Base-by-base conservation (phyloP, 2,888 invertebrate genomes). In the Pedicia rivosa region DNA sequence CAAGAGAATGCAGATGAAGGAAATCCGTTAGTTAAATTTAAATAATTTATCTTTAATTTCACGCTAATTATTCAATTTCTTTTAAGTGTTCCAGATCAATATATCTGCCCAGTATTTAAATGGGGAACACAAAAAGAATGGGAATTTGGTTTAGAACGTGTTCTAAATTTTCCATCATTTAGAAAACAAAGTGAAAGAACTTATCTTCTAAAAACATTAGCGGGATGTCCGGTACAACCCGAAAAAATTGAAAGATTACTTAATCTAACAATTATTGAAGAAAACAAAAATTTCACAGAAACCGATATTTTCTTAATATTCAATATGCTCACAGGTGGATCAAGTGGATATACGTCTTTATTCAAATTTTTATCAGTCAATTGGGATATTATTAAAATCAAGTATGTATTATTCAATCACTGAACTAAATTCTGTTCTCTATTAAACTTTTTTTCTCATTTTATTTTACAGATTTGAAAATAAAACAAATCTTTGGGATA, bases 51-150 rank as follows among this genome's bases (percentile, higher is more conserved):
- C 3, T 22, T 13, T 25, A 37, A 35, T 24, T 36, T 30, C 17
- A 16, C 28, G 29, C 39, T 22, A 7, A 22, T 40, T 16, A 8
- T 7, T 4, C 31, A 5, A 31, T 13, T 12, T 37, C 3, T 29
- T 38, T 44, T 0, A 54, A 84, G 84, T 5, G 72, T 82, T 34
- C 68, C 78, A 13, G 79, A 78, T 55, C 74, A 75, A 50, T 78
- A 71, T 55, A 72, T 84, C 42, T 84, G 84, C 43, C 80, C 83
- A 2, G 80, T 84, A 1, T 83, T 84, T 56, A 76, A 76, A 57
- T 83, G 80, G 76, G 84, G 84, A 1, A 72, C 77, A 1, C 66
- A 68, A 46, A 73, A 78, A 30, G 83, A 84, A 55, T 86, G 83
- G 83, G 74, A 82, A 44, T 84, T 84, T 47, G 83, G 82, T 24